Base-by-base conservation (phyloP, 2,797 vertebrate species). In the Cossypha caffra region DNA sequence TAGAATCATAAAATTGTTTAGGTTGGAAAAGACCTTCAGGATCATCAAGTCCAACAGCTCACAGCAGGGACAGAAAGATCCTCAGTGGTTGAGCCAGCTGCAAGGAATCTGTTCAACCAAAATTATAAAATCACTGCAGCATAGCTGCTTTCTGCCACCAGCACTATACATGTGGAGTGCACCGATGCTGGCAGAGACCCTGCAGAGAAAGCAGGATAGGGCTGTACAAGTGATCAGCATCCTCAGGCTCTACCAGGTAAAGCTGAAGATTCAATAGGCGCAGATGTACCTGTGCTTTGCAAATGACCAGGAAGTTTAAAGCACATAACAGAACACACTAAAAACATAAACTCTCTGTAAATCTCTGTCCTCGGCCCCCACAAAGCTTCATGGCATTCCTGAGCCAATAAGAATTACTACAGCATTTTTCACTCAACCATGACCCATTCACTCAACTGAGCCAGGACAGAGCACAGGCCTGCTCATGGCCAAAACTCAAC, bases 161-260 rank as follows among this genome's bases (percentile, higher is more conserved):
- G 40, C 7, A 4, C 43, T 11, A 11, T n/a, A 17, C 13, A 8
- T 4, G 3, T 13, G 14, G 10, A 1, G 4, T 11, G 31, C 21
- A 29, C 13, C 0, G 0, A 26, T 7, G 3, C 0, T 40, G 43
- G 35, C 51, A 80, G 24, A 48, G 18, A 31, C 15, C 21, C 20
- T 20, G 12, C 25, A 6, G 7, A 31, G 42, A 54, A 24, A 26
- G 25, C 24, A 54, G 48, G 20, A 48, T 4, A 38, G 31, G 21
- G 15, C 21, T 42, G 17, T 16, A n/a, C 26, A 21, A 10, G 6
- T 37, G 12, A 63, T 14, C 31, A 40, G 28, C 40, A 57, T 13
- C 3, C 23, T 40, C 50, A 43, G 58, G 42, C 35, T 38, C 33
- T 10, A 38, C 15, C 31, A 40, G 35, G 40, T 50, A n/a, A 48